phyloP scores from a whole-genome alignment of 2,113 vertebrate genomes.

The Tympanuchus pallidicinctus region DNA sequence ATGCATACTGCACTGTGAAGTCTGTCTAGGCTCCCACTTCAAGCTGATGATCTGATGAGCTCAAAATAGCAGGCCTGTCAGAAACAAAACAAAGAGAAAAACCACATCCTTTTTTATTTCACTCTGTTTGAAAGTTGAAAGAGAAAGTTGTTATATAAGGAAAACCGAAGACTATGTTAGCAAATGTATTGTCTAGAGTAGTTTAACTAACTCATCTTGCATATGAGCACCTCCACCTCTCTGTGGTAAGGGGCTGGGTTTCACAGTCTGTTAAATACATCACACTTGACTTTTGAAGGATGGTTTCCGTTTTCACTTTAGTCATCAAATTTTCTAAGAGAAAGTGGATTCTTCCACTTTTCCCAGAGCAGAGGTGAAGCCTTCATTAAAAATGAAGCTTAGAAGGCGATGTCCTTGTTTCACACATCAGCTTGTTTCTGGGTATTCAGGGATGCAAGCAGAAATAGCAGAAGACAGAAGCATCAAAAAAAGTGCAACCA shows the following conservation, averaged over 20 bases:
- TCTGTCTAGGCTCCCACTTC: background rate
- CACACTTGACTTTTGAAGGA: background rate
- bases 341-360: background rate
- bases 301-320: background rate
- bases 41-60: background rate
- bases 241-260: background rate
- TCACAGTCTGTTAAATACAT: background rate
- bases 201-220: background rate
- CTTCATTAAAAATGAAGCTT: background rate
- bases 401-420: background rate
- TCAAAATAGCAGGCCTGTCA: background rate
- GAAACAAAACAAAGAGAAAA: background rate
- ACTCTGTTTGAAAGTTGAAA: background rate
- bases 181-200: background rate
- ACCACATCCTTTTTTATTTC: background rate
- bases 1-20: rapidly evolving
- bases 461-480: background rate
- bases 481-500: no score
- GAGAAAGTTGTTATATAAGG: background rate
- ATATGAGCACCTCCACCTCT: background rate
- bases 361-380: background rate
- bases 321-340: background rate
- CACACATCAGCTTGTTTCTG: background rate
- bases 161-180: background rate
- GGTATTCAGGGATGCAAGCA: background rate